Base-by-base conservation (phyloP, 2,888 invertebrate genomes). In the Laothoe populi region DNA sequence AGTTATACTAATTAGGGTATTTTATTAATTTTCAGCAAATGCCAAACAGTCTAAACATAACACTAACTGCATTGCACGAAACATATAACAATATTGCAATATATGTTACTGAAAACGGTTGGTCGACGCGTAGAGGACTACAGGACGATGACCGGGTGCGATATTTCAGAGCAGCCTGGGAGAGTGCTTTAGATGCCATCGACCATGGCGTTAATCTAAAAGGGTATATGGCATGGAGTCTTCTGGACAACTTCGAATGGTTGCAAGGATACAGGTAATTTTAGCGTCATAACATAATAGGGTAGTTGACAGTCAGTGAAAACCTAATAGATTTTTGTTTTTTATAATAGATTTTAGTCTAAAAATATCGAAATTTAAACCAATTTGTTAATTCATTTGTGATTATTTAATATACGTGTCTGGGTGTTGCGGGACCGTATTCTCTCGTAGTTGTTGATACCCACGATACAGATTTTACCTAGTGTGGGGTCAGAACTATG, bases 221-320 rank as follows among this genome's bases (percentile, higher is more conserved):
- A 53, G 94, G 94, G 0, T 95, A 95, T 77, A 92, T 93, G 62
- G 93, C 93, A 0, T 95, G 95, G 95, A 94, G 94, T 66, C 79
- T 95, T 2, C 87, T 95, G 86, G 95, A 96, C 70, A 95, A 94
- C 74, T 94, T 95, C 70, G 95, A 95, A 78, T 95, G 95, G 95
- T 74, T 83, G 60, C 70, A 77, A 48, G 95, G 95, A 46, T 95
- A 94, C 70, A 83, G 80, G 90, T 94, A 79, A 16, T 38, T 63
- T 16, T 11, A n/a, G n/a, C 24, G 24, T 42, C 23, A 5, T 38
- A n/a, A 13, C 1, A 26, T 8, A 31, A 5, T 26, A 26, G 26
- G 26, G 26, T 26, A 26, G 26, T 26, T 26, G 26, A 5, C n/a
- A n/a, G n/a, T n/a, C n/a, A n/a, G n/a, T n/a, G n/a, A n/a, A n/a